Evolutionary conservation across 2,113 vertebrate species (phyloP).

Genomic region (Oryzias woworae): DNA sequence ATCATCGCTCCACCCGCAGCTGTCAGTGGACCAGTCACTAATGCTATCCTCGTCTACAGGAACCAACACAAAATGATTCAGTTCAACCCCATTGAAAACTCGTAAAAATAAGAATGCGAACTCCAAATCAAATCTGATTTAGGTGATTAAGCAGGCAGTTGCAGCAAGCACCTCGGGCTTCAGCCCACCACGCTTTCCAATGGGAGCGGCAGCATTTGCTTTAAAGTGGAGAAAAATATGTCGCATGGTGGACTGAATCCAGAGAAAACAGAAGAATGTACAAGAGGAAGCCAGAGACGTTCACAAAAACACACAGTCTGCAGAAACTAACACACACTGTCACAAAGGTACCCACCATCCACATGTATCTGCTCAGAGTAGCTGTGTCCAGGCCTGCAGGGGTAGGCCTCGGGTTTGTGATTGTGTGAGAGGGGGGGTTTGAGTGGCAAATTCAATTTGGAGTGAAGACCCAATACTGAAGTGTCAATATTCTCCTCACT

Average conservation of each 20-base stretch:
- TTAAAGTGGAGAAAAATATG: slow-evolving; percentile 1
- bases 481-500: slow-evolving; percentile 86
- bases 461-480: slow-evolving; percentile 78
- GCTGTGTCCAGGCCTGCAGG: slow-evolving; percentile 78
- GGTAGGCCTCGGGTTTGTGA: slow-evolving; percentile 76
- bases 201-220: slow-evolving; percentile 6
- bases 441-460: slow-evolving; percentile 81
- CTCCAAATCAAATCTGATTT: slow-evolving; percentile 8
- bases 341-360: slow-evolving; percentile 75
- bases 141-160: slow-evolving; percentile 48
- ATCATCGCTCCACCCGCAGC: slow-evolving; percentile 93
- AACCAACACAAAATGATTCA: slow-evolving; percentile 7
- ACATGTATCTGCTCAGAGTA: slow-evolving; percentile 82
- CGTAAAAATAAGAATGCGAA: background rate
- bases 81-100: background rate
- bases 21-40: slow-evolving; percentile 91
- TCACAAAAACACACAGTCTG: slow-evolving; percentile 25
- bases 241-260: slow-evolving; percentile 60
- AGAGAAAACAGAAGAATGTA: slow-evolving; percentile 23
- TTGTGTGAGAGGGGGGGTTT: slow-evolving; percentile 79
- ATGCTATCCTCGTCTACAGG: slow-evolving; percentile 87
- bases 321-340: slow-evolving; percentile 27
- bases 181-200: slow-evolving; percentile 41
- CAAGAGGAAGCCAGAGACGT: slow-evolving; percentile 29
- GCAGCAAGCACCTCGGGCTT: slow-evolving; percentile 50